Percentiles rank a stretch among this genome's conserved stretches.
phyloP scores from a whole-genome alignment of 2,888 invertebrate species.

The Heptascelio sp. region DNA sequence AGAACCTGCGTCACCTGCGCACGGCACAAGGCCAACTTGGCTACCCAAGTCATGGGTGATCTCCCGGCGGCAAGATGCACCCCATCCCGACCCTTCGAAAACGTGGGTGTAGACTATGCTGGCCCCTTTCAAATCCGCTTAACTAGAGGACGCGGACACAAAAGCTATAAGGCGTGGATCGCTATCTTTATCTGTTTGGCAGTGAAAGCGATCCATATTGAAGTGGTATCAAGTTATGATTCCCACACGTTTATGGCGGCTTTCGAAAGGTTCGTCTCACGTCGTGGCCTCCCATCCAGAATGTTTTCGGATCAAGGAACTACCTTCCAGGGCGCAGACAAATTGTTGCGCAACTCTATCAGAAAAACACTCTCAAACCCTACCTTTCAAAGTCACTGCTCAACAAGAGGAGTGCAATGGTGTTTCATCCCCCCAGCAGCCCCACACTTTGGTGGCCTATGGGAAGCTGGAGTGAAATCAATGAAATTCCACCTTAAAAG shows the following conservation, averaged over 20 bases:
- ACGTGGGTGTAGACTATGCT: constrained; percentile 49
- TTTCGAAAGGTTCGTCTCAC: constrained; percentile 28
- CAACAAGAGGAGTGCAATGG: constrained; percentile 50
- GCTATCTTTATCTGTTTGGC: constrained; percentile 40
- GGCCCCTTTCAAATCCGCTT: constrained; percentile 33
- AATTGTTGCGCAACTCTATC: constrained; percentile 3
- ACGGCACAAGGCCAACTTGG: neutral
- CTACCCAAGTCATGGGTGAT: constrained; percentile 34
- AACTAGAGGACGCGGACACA: constrained; percentile 8
- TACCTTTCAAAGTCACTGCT: neutral
- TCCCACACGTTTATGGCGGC: constrained; percentile 42
- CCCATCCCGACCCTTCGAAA: constrained; percentile 16
- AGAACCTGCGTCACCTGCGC: constrained; percentile 1
- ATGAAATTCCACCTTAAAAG: constrained; percentile 72
- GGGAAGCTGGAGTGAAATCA: constrained; percentile 74
- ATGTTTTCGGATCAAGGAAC: constrained; percentile 37
- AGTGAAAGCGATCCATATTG: constrained; percentile 34
- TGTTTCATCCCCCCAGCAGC: constrained; percentile 73
- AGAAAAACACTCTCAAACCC: neutral
- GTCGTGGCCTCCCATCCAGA: constrained; percentile 52
- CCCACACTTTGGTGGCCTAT: constrained; percentile 74
- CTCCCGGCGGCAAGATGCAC: constrained; percentile 71
- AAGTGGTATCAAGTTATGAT: constrained; percentile 37
- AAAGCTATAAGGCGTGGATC: constrained; percentile 18
- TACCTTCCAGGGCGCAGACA: too few species aligned